Evolutionary conservation across 2,797 vertebrate genomes (phyloP).

Genomic region (Pseudochaenichthys georgianus): DNA sequence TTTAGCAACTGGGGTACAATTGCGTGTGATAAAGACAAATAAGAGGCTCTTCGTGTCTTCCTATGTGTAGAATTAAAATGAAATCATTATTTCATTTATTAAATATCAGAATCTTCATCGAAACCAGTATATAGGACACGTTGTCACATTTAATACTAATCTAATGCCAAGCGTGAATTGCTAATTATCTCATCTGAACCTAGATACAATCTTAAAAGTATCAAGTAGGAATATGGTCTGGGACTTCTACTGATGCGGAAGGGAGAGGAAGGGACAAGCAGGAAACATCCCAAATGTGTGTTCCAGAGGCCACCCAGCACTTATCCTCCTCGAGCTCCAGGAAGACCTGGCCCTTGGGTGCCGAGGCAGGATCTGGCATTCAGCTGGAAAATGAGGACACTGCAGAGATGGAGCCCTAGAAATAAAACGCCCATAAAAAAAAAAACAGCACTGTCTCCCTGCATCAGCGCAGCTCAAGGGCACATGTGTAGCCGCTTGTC

Average conservation of each 20-base stretch:
- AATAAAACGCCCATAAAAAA: slow-evolving; percentile 58
- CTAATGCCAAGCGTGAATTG: neutral
- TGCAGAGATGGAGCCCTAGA: slow-evolving; percentile 75
- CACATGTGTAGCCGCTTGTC: slow-evolving; percentile 40
- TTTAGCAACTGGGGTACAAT: too few species aligned
- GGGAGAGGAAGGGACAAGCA: neutral
- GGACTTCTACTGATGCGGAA: neutral
- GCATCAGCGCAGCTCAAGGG: slow-evolving; percentile 71
- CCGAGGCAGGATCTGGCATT: slow-evolving; percentile 63
- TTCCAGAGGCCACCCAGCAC: slow-evolving; percentile 40
- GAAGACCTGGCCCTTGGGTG: slow-evolving; percentile 45
- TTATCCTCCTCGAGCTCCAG: slow-evolving; percentile 49
- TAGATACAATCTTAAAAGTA: neutral
- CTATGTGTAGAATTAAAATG: too few species aligned
- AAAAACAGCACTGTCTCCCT: slow-evolving; percentile 52
- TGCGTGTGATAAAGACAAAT: too few species aligned
- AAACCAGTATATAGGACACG: neutral
- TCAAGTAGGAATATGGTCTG: neutral
- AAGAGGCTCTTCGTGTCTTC: too few species aligned
- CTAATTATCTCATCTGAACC: neutral
- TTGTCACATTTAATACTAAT: slow-evolving; percentile 9
- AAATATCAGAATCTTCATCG: too few species aligned
- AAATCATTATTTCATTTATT: too few species aligned
- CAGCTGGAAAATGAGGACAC: slow-evolving; percentile 78
- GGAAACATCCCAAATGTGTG: slow-evolving; percentile 22